Percentiles rank a stretch among this genome's conserved stretches.
Evolutionary conservation across 2,888 invertebrate genomes (phyloP).

Genomic region (Nomada lathburiana): DNA sequence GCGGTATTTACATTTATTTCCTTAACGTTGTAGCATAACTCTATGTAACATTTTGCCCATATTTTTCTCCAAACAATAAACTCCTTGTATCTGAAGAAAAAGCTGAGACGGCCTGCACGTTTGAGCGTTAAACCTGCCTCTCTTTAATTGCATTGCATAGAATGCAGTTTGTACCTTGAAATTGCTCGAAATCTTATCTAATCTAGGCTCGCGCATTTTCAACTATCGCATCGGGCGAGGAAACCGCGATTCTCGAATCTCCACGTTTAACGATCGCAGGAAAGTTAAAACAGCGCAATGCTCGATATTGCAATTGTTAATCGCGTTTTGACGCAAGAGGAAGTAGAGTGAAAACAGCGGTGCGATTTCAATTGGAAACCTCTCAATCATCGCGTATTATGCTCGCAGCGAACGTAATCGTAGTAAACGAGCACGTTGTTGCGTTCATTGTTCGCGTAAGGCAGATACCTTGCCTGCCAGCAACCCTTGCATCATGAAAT

Average conservation of each 20-base stretch:
- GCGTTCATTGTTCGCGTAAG: constrained; percentile 33
- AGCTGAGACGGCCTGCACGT: too few relatives aligned
- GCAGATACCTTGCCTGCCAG: constrained; percentile 30
- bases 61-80: too few relatives aligned
- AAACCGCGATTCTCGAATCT: background rate
- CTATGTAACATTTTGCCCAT: too few relatives aligned
- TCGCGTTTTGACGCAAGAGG: constrained; percentile 31
- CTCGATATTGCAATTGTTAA: constrained; percentile 20
- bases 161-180: background rate
- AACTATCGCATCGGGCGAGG: background rate
- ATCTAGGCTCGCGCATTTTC: too few relatives aligned
- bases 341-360: constrained; percentile 24
- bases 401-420: constrained; percentile 3
- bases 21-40: too few relatives aligned
- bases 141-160: too few relatives aligned
- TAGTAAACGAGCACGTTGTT: constrained; percentile 20
- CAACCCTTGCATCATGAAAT: constrained; percentile 33
- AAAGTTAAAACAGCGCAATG: background rate
- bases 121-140: too few relatives aligned
- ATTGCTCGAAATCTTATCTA: background rate
- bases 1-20: too few relatives aligned
- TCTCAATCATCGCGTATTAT: constrained; percentile 13
- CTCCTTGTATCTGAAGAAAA: too few relatives aligned
- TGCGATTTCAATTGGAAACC: constrained; percentile 31
- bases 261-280: background rate